Evolutionary conservation across 2,888 invertebrate genomes (phyloP), one percentile per base, ranked within the genome.

Genomic region (Tachina fera): DNA sequence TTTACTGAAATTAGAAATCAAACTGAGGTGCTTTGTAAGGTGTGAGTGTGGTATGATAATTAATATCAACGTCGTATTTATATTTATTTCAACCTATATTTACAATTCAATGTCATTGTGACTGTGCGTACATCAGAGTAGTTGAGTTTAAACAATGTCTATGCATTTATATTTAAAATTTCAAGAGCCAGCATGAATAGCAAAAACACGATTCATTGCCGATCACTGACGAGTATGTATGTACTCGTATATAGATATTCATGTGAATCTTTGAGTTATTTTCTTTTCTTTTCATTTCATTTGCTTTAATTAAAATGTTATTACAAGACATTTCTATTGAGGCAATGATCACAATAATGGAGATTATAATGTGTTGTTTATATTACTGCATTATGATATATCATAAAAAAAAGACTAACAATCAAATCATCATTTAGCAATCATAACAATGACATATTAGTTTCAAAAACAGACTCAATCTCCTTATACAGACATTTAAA

Each of bases 231-330:
- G n/a, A n/a, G n/a, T n/a, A n/a, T n/a, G n/a, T n/a, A n/a, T n/a
- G n/a, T n/a, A n/a, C n/a, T n/a, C n/a, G n/a, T 22, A 22, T 22
- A 3, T 9, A 53, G 22, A 22, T 31, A 31, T 31, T 5, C 31
- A 43, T 4, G 41, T 71, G 63, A 56, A 56, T 39, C 65, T 60
- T 45, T 56, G 53, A 43, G 13, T 0, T 49, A 47, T 68, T 31
- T 67, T 53, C 31, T 68, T 31, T 67, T 53, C 31, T 74, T 63
- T 51, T 14, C 31, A 65, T 79, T 79, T 82, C 60, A 82, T 79
- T 31, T 79, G 85, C 75, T 79, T 86, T 86, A 86, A 86, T 86
- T 82, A 82, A 86, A 86, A 86, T 82, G 75, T 82, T 86, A 79
- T 82, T 82, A 75, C 79, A 86, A 85, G 22, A 4, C 70, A 56